phyloP scores from a whole-genome alignment of 2,888 invertebrate species.

The Philhelius pedissequus region DNA sequence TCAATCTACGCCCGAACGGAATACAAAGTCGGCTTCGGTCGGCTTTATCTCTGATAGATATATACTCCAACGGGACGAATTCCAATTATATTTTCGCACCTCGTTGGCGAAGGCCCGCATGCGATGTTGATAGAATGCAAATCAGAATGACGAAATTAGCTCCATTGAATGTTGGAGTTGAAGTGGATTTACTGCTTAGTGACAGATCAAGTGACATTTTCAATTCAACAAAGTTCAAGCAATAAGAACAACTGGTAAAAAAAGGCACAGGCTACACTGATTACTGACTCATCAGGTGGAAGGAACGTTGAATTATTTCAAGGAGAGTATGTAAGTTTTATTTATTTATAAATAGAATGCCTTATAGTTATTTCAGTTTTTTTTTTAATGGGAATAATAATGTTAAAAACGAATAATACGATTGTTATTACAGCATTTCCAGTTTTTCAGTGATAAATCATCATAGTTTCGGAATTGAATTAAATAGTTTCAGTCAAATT shows the following conservation, averaged over 20 bases:
- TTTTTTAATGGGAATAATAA: too few species aligned
- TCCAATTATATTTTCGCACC: constrained; percentile 64
- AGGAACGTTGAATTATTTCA: background rate
- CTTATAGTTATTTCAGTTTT: background rate
- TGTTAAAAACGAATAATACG: too few species aligned
- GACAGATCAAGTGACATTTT: constrained; percentile 51
- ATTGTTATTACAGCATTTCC: too few species aligned
- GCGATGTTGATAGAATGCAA: constrained; percentile 37
- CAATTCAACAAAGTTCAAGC: background rate
- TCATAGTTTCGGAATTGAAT: too few species aligned
- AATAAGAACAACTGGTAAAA: background rate
- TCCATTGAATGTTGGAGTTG: constrained; percentile 17
- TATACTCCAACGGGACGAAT: constrained; percentile 36
- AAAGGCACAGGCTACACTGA: too few species aligned
- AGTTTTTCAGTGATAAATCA: too few species aligned
- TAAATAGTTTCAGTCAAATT: too few species aligned
- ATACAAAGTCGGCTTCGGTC: constrained; percentile 40
- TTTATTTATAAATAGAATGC: background rate
- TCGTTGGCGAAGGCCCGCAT: constrained; percentile 2
- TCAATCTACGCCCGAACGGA: constrained; percentile 54
- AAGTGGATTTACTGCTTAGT: constrained; percentile 48
- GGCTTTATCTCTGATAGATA: constrained; percentile 51
- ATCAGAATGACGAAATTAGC: constrained; percentile 25
- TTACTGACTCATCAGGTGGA: background rate
- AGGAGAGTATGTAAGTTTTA: background rate